These are phyloP conservation scores for Cephus pulcher DNA, from an alignment of 2,888 invertebrate genomes.

Conservation along the genomic window DNA sequence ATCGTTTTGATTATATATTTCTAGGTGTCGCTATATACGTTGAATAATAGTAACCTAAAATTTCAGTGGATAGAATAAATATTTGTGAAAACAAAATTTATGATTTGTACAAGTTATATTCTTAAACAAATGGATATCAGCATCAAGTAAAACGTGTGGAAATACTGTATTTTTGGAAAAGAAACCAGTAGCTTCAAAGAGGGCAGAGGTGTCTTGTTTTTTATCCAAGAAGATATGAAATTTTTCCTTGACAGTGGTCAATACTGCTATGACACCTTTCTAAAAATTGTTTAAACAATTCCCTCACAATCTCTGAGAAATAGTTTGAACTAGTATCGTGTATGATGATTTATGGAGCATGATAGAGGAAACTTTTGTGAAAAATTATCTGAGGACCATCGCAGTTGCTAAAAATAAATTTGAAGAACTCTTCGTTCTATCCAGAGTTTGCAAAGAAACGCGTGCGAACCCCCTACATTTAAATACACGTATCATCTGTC, in stretches of 20 bases:
- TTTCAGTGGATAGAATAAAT: neutral
- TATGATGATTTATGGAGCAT: no score
- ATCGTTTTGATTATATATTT: neutral
- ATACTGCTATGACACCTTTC: neutral
- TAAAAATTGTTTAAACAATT: neutral
- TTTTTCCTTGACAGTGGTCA: neutral
- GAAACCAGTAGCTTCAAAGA: neutral
- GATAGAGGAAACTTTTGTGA: no score
- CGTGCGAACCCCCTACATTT: neutral
- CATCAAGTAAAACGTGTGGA: neutral
- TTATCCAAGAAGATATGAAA: neutral
- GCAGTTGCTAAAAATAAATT: neutral
- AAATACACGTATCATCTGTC: neutral
- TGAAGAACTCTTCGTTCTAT: neutral
- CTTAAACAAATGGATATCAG: neutral
- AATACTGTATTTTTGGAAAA: neutral
- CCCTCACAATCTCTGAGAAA: neutral
- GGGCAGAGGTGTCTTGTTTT: neutral
- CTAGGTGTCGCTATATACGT: neutral
- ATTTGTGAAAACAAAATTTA: neutral
- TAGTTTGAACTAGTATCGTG: no score
- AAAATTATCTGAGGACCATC: no score
- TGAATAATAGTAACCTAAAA: neutral
- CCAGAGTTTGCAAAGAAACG: neutral
- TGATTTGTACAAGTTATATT: neutral